These are phyloP conservation scores for Drosophila lowei DNA, from an alignment of 1,140 invertebrate genomes.

Conservation along the genomic window DNA sequence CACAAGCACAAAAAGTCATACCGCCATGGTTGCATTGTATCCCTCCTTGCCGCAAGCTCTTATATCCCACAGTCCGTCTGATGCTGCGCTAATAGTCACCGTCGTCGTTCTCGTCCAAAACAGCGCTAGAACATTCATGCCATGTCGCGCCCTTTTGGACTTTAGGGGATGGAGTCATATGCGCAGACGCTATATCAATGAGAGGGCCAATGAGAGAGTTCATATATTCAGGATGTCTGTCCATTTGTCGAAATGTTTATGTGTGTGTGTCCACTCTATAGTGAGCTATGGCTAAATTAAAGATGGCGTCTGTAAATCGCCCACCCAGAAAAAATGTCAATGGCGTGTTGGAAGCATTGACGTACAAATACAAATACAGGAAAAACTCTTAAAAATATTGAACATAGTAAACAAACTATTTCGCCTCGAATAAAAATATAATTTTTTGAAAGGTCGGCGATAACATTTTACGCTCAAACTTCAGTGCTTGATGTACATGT, in stretches of 20 bases:
- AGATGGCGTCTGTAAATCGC: slow-evolving; percentile 63
- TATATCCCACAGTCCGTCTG: no score
- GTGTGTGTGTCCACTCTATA: slow-evolving; percentile 36
- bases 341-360: slow-evolving; percentile 3
- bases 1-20: no score
- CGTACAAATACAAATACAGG: background rate
- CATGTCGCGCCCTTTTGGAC: no score
- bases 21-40: no score
- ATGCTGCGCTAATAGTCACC: no score
- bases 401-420: background rate
- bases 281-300: slow-evolving; percentile 62
- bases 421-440: no score
- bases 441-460: no score
- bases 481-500: no score
- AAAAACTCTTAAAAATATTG: background rate
- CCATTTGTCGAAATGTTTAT: slow-evolving; percentile 27
- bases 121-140: no score
- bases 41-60: no score
- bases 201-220: slow-evolving; percentile 68
- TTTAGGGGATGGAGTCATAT: slow-evolving; percentile 44
- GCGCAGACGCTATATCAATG: slow-evolving; percentile 60
- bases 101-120: no score
- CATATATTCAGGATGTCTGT: slow-evolving; percentile 31
- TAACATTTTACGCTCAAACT: no score
- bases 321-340: slow-evolving; percentile 26